Base-by-base conservation (phyloP, 2,888 invertebrate genomes). In the Coleophora flavipennella region DNA sequence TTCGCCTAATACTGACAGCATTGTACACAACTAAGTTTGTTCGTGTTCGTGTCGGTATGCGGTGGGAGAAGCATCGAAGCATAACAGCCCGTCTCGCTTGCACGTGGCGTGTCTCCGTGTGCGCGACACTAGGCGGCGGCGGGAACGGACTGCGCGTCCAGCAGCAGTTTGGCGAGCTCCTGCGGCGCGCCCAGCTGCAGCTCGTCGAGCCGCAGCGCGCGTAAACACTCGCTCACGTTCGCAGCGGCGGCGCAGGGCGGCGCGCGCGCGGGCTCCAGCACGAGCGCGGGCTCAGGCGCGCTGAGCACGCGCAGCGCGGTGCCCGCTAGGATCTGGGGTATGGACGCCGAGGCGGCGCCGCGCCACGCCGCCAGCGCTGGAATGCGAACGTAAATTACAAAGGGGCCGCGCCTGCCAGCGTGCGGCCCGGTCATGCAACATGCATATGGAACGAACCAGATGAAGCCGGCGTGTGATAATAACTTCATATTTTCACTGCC, bases 271-370 rank as follows among this genome's bases (percentile, higher is more conserved):
- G 59, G 59, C 45, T 41, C 38, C 50, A 63, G 55, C 45, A 67
- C 55, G 12, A 95, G 75, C 49, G 90, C 90, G 35, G 95, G 94
- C 65, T 96, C 96, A 7, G 92, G 91, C 20, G 92, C 93, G 39
- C 94, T 87, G 64, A 95, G 86, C 33, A 91, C 86, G 69, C 93
- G 94, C 39, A 93, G 67, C 41, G 89, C 80, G 25, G 88, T 85
- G 31, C 87, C 80, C 8, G 92, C 77, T 12, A 53, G 51, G 13
- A 55, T 45, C 9, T 45, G 41, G 13, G 52, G 43, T 35, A 49
- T 47, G 12, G 35, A 34, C 11, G 48, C 42, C 10, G 46, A 29
- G 26, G 51, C 44, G 38, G 49, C 46, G 25, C 51, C 48, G 28
- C 45, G 34, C 57, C 55, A 53, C 46, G 45, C 42, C 36, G 53